These are phyloP conservation scores for Aporophyla nigra DNA, from an alignment of 2,888 invertebrate species.

Conservation along the genomic window DNA sequence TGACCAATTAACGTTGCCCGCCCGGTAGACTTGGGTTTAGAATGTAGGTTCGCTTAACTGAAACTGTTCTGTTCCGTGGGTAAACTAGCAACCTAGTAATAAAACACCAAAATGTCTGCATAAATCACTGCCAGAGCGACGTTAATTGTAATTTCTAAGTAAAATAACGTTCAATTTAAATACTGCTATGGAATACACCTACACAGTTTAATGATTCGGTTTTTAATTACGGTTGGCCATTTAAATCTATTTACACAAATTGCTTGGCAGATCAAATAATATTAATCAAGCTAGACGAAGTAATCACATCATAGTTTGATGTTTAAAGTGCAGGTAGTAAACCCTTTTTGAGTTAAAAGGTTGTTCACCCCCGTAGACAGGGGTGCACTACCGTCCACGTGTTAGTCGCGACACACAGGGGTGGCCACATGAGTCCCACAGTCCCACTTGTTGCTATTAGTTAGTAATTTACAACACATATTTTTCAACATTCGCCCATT, in stretches of 20 bases:
- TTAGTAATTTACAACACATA: slow-evolving; percentile 82
- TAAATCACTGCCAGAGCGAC: slow-evolving; percentile 25
- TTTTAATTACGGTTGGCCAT: slow-evolving; percentile 50
- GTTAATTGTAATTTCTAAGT: slow-evolving; percentile 19
- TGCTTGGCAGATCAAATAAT: slow-evolving; percentile 29
- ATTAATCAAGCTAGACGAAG: slow-evolving; percentile 45
- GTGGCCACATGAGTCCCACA: slow-evolving; percentile 74
- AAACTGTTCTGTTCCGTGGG: slow-evolving; percentile 13
- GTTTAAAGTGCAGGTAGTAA: slow-evolving; percentile 70
- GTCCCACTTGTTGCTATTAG: slow-evolving; percentile 82
- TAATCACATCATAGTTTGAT: slow-evolving; percentile 47
- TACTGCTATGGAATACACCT: slow-evolving; percentile 28
- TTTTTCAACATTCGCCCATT: slow-evolving; percentile 86
- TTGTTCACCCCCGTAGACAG: slow-evolving; percentile 81
- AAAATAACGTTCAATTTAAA: slow-evolving; percentile 40
- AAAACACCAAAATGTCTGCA: slow-evolving; percentile 31
- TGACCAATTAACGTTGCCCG: slow-evolving; percentile 14
- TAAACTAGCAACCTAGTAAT: slow-evolving; percentile 22
- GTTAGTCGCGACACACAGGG: slow-evolving; percentile 62
- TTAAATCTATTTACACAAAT: slow-evolving; percentile 46
- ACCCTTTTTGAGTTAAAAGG: slow-evolving; percentile 74
- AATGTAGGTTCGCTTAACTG: not conserved
- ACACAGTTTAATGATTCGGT: slow-evolving; percentile 33
- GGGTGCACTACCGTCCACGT: slow-evolving; percentile 74
- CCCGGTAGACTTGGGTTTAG: slow-evolving; percentile 8